Percentiles rank a stretch among this genome's conserved stretches.
phyloP scores from a whole-genome alignment of 2,888 invertebrate genomes.

The Thelaira solivaga region DNA sequence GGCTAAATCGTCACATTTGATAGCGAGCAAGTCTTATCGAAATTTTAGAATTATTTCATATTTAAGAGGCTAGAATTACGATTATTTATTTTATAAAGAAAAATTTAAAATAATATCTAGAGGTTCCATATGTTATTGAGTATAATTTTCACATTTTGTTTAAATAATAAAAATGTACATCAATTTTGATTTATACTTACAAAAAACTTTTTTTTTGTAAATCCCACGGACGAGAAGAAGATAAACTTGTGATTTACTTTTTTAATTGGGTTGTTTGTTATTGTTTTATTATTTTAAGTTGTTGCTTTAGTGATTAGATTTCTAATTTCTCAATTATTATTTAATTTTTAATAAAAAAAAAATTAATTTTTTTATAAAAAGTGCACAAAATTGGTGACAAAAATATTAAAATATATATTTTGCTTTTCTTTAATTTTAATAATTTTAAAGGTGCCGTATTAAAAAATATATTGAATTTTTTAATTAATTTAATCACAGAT shows the following conservation, averaged over 20 bases:
- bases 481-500: constrained; percentile 72
- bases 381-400: constrained; percentile 58
- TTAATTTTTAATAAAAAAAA: no score
- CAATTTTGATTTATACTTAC: constrained; percentile 41
- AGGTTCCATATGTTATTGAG: no score
- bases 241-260: constrained; percentile 18
- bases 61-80: no score
- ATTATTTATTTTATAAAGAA: no score
- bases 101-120: no score
- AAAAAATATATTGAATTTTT: constrained; percentile 67
- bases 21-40: no score
- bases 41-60: no score
- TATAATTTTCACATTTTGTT: background rate
- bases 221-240: constrained; percentile 49
- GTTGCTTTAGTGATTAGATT: constrained; percentile 1
- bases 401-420: constrained; percentile 24
- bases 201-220: constrained; percentile 52
- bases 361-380: constrained; percentile 58
- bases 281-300: constrained; percentile 26
- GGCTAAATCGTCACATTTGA: no score
- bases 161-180: background rate
- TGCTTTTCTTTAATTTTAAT: constrained; percentile 36
- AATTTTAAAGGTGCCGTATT: constrained; percentile 70
- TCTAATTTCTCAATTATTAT: constrained; percentile 1
- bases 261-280: constrained; percentile 8